phyloP scores from a whole-genome alignment of 2,113 vertebrate species.

The Ia io region DNA sequence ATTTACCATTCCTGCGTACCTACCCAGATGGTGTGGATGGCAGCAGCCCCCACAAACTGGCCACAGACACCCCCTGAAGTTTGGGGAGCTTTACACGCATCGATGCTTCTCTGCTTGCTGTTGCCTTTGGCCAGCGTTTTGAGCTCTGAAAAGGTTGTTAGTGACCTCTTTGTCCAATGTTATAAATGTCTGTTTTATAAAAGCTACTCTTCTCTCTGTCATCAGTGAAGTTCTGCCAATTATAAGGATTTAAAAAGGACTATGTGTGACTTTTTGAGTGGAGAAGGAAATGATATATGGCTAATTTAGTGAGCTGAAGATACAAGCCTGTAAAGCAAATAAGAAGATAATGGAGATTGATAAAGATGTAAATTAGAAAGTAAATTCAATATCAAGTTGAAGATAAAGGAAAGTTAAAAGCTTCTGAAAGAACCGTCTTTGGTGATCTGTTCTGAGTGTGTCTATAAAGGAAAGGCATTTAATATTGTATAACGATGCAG shows the following conservation, averaged over 20 bases:
- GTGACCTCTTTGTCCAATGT: neutral
- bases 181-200: neutral
- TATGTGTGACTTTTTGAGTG: neutral
- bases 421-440: neutral
- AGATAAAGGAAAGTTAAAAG: neutral
- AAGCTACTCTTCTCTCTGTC: neutral
- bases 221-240: neutral
- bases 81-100: neutral
- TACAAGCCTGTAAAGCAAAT: constrained; percentile 54
- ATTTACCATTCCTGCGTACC: neutral
- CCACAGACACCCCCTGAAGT: neutral
- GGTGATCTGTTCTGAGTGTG: neutral
- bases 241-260: neutral
- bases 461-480: neutral
- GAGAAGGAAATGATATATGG: neutral
- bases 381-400: constrained; percentile 9
- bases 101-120: neutral
- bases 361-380: constrained; percentile 47
- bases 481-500: neutral
- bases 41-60: neutral
- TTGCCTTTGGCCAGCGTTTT: neutral
- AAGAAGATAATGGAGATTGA: constrained; percentile 45
- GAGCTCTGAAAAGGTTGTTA: neutral
- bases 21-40: neutral
- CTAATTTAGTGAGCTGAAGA: constrained; percentile 22